Conservation (phyloP, 2,113 vertebrate species). For the Hydrolagus affinis region DNA sequence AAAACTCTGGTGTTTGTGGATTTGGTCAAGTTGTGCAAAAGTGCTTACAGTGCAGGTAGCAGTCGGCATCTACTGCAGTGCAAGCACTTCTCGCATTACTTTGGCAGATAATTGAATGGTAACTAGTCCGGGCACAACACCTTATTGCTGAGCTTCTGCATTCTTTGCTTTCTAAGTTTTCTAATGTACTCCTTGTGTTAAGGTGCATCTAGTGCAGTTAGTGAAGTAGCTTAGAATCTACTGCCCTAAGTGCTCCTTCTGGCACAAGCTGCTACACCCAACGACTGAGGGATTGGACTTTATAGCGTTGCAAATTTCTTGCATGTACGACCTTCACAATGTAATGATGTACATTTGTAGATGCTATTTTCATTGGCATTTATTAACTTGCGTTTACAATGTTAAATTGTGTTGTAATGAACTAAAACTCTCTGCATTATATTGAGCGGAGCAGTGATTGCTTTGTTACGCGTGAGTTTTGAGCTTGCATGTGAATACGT, state of each 20-base stretch:
- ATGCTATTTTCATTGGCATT: too few relatives aligned
- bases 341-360: too few relatives aligned
- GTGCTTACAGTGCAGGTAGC: conserved; percentile 81
- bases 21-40: conserved; percentile 59
- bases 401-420: too few relatives aligned
- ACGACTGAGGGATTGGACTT: conserved; percentile 26
- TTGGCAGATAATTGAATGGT: conserved; percentile 44
- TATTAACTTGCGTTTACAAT: too few relatives aligned
- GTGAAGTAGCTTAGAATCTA: conserved; percentile 85
- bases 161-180: conserved; percentile 1
- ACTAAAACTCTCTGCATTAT: too few relatives aligned
- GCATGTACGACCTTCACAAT: too few relatives aligned
- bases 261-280: conserved; percentile 68
- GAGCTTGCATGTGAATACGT: too few relatives aligned
- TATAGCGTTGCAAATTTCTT: too few relatives aligned
- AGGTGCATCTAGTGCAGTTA: conserved; percentile 99
- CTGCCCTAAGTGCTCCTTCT: conserved; percentile 99
- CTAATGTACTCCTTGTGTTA: conserved; percentile 69
- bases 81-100: conserved; percentile 68
- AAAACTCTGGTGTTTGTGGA: too few relatives aligned
- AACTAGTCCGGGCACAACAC: conserved; percentile 21
- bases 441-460: too few relatives aligned
- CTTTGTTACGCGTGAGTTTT: too few relatives aligned
- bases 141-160: neutral
- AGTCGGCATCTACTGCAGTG: conserved; percentile 62